These are phyloP conservation scores for Diglossa cyanea DNA, from an alignment of 2,797 vertebrate genomes.

Conservation along the genomic window DNA sequence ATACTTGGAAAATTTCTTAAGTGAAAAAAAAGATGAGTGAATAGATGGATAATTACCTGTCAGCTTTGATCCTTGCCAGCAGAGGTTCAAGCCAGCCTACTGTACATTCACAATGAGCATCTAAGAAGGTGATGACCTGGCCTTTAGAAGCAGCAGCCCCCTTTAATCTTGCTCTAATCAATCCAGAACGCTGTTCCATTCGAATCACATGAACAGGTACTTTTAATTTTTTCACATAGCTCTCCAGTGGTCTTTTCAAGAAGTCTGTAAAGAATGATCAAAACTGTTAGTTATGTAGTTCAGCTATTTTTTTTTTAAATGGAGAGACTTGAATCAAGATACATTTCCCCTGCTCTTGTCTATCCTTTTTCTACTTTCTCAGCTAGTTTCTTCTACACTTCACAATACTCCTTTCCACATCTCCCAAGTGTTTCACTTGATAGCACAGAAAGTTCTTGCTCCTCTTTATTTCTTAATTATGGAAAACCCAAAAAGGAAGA, in stretches of 20 bases:
- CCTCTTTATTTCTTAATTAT: not conserved
- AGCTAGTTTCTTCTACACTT: not conserved
- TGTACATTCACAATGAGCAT: conserved; percentile 98
- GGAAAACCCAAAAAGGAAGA: not conserved
- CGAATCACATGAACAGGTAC: conserved; percentile 93
- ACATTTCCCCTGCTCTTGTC: not conserved
- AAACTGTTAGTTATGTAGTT: not conserved
- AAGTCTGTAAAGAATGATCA: conserved; percentile 83
- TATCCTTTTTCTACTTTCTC: not conserved
- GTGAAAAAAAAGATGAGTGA: not conserved
- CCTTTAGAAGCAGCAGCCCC: conserved; percentile 95
- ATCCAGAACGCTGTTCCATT: conserved; percentile 96
- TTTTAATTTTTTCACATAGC: conserved; percentile 90
- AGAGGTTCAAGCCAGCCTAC: conserved; percentile 96
- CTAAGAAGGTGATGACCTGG: conserved; percentile 98
- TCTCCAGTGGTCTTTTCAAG: conserved; percentile 92
- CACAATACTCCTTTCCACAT: not conserved
- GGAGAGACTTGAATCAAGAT: not conserved
- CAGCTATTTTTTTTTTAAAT: not conserved
- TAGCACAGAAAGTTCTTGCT: not conserved
- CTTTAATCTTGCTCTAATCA: conserved; percentile 95
- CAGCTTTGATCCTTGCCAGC: conserved; percentile 91
- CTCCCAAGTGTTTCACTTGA: not conserved
- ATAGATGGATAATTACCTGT: conserved; percentile 83
- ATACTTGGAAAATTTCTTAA: not conserved